Evolutionary conservation across 2,797 vertebrate species (phyloP).

Genomic region (Sebastes matsubarae): DNA sequence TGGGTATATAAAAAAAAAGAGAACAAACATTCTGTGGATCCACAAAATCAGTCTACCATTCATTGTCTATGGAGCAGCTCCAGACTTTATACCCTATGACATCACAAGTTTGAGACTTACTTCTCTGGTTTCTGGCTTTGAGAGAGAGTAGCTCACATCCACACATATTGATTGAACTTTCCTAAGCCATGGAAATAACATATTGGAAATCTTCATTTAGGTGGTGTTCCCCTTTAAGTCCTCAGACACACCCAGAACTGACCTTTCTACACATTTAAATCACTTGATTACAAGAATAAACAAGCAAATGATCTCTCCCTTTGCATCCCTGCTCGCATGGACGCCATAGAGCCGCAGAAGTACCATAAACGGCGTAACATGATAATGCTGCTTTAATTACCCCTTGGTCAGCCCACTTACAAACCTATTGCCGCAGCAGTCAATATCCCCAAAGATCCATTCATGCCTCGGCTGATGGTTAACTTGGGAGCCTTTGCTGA

Average conservation of each 20-base stretch:
- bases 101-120: no score
- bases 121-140: no score
- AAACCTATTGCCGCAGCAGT: conserved; percentile 87
- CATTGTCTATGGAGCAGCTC: no score
- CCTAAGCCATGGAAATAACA: no score
- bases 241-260: background rate
- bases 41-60: no score
- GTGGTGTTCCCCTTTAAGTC: background rate
- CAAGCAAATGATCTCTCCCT: conserved; percentile 2
- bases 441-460: conserved; percentile 89
- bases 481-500: conserved; percentile 87
- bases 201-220: no score
- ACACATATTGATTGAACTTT: no score
- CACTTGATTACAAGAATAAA: background rate
- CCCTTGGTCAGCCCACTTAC: conserved; percentile 88
- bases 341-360: conserved; percentile 60
- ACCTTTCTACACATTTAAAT: background rate
- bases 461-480: conserved; percentile 86
- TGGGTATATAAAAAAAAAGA: no score
- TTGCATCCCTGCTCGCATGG: conserved; percentile 31
- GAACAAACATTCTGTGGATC: no score
- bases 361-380: conserved; percentile 82
- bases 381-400: conserved; percentile 87
- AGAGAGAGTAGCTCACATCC: no score
- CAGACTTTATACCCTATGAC: no score